Percentiles rank a stretch among this genome's conserved stretches.
Evolutionary conservation across 1,140 invertebrate genomes (phyloP).

Genomic region (Helicoverpa zea): DNA sequence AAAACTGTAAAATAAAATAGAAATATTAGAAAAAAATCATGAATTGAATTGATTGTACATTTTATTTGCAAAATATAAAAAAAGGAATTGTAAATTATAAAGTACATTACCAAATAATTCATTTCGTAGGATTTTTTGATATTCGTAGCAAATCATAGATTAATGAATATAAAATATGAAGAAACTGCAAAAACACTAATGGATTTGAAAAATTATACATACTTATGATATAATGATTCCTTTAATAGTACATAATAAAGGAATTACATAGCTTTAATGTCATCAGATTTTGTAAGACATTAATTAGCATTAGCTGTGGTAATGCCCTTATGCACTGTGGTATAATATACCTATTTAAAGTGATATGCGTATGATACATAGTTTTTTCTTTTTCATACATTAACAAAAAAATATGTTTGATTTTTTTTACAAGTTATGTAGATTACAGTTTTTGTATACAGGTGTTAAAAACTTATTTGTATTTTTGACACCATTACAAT

Average conservation of each 20-base stretch:
- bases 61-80: slow-evolving; percentile 53
- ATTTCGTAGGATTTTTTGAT: slow-evolving; percentile 61
- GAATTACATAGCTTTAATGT: slow-evolving; percentile 60
- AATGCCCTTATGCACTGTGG: slow-evolving; percentile 8
- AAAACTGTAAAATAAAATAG: slow-evolving; percentile 2
- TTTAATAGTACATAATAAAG: slow-evolving; percentile 62
- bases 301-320: slow-evolving; percentile 46
- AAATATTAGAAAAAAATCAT: neutral
- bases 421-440: no score
- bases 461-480: no score
- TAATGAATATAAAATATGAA: slow-evolving; percentile 53
- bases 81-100: slow-evolving; percentile 59
- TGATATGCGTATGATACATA: neutral
- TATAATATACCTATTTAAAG: neutral
- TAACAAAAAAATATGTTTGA: no score
- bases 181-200: slow-evolving; percentile 74
- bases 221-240: slow-evolving; percentile 60
- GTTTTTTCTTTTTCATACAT: neutral
- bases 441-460: no score
- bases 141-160: slow-evolving; percentile 60
- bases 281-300: slow-evolving; percentile 47
- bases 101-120: slow-evolving; percentile 47
- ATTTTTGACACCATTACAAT: no score
- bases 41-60: slow-evolving; percentile 34
- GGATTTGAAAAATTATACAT: slow-evolving; percentile 70